Evolutionary conservation across 2,797 vertebrate species (phyloP).

Genomic region (Enteromius fasciolatus): DNA sequence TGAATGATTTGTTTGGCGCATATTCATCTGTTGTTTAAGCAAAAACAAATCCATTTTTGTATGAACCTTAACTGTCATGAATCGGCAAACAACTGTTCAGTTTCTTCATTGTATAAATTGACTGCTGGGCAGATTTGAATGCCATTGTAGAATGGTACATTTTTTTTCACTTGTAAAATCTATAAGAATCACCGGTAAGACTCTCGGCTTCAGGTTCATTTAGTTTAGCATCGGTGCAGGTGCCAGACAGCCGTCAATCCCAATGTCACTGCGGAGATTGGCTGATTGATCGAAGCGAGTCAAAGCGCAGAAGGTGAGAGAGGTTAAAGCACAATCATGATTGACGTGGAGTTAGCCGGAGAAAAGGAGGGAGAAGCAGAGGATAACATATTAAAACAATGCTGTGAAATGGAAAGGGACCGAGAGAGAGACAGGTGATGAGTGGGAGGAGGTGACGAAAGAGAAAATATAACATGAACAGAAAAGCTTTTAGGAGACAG

Average conservation of each 20-base stretch:
- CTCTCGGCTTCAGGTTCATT: constrained; percentile 49
- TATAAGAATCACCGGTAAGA: constrained; percentile 37
- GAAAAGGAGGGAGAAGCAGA: constrained; percentile 38
- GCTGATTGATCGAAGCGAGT: constrained; percentile 76
- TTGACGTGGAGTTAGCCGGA: constrained; percentile 67
- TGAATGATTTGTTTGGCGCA: constrained; percentile 34
- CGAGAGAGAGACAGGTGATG: constrained; percentile 61
- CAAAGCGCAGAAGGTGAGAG: constrained; percentile 68
- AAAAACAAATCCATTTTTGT: constrained; percentile 24
- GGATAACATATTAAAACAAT: constrained; percentile 60
- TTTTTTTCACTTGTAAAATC: constrained; percentile 34
- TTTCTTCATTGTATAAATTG: background rate
- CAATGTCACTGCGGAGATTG: constrained; percentile 67
- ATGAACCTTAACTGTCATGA: background rate
- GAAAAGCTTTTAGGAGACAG: constrained; percentile 48
- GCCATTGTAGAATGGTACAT: background rate
- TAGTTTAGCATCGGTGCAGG: constrained; percentile 62
- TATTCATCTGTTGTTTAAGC: constrained; percentile 35
- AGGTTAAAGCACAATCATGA: constrained; percentile 70
- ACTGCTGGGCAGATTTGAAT: constrained; percentile 7
- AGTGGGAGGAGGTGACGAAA: constrained; percentile 57
- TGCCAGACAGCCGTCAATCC: constrained; percentile 74
- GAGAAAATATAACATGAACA: constrained; percentile 44
- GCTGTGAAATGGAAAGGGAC: constrained; percentile 46
- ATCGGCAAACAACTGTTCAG: background rate